phyloP scores from a whole-genome alignment of 2,113 vertebrate genomes.

The Apodemus sylvaticus region DNA sequence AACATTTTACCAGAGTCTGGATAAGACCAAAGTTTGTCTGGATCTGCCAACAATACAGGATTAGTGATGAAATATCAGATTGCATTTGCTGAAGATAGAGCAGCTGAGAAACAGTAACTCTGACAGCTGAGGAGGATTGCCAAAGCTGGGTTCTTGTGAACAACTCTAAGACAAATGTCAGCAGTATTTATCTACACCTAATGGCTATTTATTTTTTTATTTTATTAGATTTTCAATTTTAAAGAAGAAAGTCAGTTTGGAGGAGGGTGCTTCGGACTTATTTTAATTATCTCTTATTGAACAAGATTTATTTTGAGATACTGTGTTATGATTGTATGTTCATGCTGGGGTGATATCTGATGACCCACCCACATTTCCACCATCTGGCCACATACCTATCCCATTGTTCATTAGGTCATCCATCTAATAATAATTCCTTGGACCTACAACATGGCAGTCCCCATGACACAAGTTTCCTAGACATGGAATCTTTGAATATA shows the following conservation, averaged over 20 bases:
- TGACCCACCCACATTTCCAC: neutral
- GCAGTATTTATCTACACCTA: neutral
- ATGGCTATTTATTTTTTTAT: constrained; percentile 14
- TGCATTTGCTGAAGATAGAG: neutral
- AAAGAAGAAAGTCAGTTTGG: neutral
- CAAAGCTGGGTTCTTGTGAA: neutral
- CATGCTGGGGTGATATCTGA: neutral
- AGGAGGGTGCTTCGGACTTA: neutral
- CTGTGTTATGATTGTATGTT: neutral
- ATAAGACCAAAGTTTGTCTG: neutral
- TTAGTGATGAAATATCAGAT: neutral
- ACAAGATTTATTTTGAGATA: constrained; percentile 3
- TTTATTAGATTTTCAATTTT: constrained; percentile 43
- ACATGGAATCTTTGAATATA: neutral
- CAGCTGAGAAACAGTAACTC: neutral
- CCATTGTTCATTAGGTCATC: neutral
- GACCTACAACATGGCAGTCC: neutral
- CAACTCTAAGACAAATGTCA: neutral
- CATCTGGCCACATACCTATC: neutral
- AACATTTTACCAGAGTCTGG: constrained; percentile 10
- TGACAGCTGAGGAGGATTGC: neutral
- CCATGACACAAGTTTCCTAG: neutral
- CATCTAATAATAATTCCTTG: neutral
- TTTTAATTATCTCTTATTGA: constrained; percentile 16
- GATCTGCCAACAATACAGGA: neutral